Conservation (phyloP, 2,113 vertebrate genomes). For the Tachycineta bicolor region DNA sequence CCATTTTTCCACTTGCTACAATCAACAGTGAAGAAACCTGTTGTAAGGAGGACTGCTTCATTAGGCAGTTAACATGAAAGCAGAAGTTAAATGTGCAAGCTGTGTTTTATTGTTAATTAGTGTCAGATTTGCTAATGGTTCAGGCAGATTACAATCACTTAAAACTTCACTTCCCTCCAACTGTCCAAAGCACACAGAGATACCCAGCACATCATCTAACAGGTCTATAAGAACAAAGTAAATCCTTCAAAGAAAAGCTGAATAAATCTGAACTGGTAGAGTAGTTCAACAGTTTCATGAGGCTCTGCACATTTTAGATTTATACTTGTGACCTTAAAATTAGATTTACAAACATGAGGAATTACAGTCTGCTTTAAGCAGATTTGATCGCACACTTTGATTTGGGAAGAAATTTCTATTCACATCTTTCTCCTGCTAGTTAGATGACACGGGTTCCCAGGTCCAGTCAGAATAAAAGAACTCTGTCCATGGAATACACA, state of each 20-base stretch:
- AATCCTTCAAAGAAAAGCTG: constrained; percentile 4
- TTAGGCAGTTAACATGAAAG: background rate
- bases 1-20: background rate
- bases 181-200: background rate
- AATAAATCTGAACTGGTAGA: constrained; percentile 20
- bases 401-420: background rate
- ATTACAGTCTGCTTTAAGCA: constrained; percentile 23
- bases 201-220: background rate
- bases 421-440: background rate
- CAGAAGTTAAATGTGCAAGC: background rate
- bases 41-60: background rate
- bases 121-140: background rate
- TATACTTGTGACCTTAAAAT: background rate
- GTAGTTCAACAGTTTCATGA: background rate
- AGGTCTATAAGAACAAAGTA: background rate
- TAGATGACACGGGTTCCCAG: background rate
- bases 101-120: background rate
- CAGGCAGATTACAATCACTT: background rate
- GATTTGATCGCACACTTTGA: background rate
- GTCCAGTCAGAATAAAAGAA: background rate
- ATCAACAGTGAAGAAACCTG: background rate
- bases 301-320: background rate
- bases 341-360: constrained; percentile 24
- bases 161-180: background rate
- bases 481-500: background rate